A percentile compares a stretch with the other conserved stretches of the same genome.
Evolutionary conservation across 2,113 vertebrate genomes (phyloP).

Genomic region (Notarius quadriscutis): DNA sequence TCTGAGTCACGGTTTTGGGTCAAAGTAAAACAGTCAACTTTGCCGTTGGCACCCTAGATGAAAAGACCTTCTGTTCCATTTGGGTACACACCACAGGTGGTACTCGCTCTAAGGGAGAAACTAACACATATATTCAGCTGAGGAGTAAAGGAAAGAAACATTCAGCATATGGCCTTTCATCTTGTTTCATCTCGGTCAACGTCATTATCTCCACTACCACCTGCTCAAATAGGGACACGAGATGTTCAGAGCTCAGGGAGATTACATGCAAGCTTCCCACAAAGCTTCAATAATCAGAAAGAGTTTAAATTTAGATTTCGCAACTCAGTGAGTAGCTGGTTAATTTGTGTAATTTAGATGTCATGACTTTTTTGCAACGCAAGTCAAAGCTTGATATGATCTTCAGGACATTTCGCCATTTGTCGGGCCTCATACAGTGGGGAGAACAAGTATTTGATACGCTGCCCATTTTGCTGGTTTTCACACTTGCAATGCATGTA

Average conservation of each 20-base stretch:
- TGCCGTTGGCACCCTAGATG: not conserved
- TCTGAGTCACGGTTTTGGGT: slow-evolving; percentile 2
- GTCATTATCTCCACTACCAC: not conserved
- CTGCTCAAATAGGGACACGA: not conserved
- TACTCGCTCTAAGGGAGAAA: not conserved
- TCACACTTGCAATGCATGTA: too few relatives aligned
- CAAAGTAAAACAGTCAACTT: not conserved
- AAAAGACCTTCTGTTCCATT: slow-evolving; percentile 16
- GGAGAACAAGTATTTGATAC: too few relatives aligned
- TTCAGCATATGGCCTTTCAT: slow-evolving; percentile 3
- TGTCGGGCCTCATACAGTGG: not conserved
- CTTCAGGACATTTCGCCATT: not conserved
- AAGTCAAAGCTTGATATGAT: not conserved
- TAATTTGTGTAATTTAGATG: not conserved
- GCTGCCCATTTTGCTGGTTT: too few relatives aligned
- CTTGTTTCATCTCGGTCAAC: not conserved
- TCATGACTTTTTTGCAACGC: not conserved
- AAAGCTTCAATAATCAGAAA: not conserved
- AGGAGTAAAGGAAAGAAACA: slow-evolving; percentile 4
- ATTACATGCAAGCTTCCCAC: not conserved
- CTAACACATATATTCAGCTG: slow-evolving; percentile 10
- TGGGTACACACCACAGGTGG: slow-evolving; percentile 11
- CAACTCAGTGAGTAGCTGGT: not conserved
- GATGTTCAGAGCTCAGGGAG: not conserved
- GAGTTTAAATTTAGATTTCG: not conserved